phyloP scores from a whole-genome alignment of 2,888 invertebrate species.

The Syritta pipiens region DNA sequence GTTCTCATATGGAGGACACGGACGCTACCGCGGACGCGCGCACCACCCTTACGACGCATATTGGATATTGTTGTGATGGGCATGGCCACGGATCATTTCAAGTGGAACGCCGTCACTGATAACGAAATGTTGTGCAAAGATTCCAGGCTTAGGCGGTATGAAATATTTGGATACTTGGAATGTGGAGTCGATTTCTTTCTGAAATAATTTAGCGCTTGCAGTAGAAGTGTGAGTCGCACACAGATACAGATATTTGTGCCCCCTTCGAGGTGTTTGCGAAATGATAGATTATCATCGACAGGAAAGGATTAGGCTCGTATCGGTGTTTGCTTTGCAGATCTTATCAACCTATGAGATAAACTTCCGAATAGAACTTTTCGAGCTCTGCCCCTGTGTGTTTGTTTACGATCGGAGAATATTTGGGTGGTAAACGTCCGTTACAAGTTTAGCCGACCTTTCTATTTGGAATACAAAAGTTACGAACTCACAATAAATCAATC shows the following conservation, averaged over 20 bases:
- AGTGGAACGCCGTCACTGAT: constrained; percentile 52
- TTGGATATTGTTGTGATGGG: constrained; percentile 33
- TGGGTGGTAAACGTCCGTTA: too few relatives aligned
- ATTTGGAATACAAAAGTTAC: too few relatives aligned
- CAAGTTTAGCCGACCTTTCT: too few relatives aligned
- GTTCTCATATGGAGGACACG: constrained; percentile 32
- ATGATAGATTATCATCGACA: constrained; percentile 20
- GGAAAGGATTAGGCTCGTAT: constrained; percentile 38
- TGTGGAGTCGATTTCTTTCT: neutral
- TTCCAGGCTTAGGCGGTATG: constrained; percentile 7
- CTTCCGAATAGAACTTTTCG: too few relatives aligned
- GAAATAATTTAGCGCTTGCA: constrained; percentile 34
- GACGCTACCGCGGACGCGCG: constrained; percentile 20
- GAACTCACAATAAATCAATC: too few relatives aligned
- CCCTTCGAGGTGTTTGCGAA: constrained; percentile 6
- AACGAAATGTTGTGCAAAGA: constrained; percentile 7
- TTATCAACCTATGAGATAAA: constrained; percentile 18
- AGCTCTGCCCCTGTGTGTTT: too few relatives aligned
- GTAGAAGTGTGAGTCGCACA: neutral
- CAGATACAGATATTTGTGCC: constrained; percentile 16
- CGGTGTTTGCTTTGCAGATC: constrained; percentile 30
- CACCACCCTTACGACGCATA: constrained; percentile 36
- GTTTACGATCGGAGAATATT: too few relatives aligned
- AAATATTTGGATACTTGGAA: constrained; percentile 38
- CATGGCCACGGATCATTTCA: constrained; percentile 64